Evolutionary conservation across 2,888 invertebrate genomes (phyloP), one percentile per base, ranked within the genome.

Genomic region (Torymus texanus): DNA sequence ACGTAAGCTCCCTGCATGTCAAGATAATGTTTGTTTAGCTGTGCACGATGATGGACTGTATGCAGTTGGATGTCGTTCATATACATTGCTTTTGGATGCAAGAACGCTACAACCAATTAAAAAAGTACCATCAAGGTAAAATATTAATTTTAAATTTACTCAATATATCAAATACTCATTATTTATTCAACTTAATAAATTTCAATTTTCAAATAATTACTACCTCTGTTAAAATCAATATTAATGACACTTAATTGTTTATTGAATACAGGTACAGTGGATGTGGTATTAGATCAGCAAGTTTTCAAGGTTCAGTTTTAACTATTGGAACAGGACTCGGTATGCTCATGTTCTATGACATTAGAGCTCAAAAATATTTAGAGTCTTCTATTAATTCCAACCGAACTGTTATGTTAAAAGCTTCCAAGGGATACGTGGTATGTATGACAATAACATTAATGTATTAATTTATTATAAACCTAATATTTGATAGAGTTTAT

Each of bases 281-380:
- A 29, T 97, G 97, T 91, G 97, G 97, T 53, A 96, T 98, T 83
- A 93, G 98, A 63, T 98, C 98, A 0, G 95, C 97, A 53, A 96
- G 95, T 91, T 98, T 98, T 91, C 94, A 96, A 85, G 96, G 96
- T 0, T 94, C 97, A 85, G 94, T 98, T 85, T 92, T 98, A 82
- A 98, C 98, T 2, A 96, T 98, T 83, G 98, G 98, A 18, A 98
- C 98, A 0, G 98, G 98, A 0, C 92, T 96, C 24, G 98, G 98
- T 18, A 94, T 96, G 91, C 91, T 98, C 1, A 94, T 98, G 93
- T 98, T 98, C 91, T 98, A 97, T 89, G 98, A 98, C 89, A 92
- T 98, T 80, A 93, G 96, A 85, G 97, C 97, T 41, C 95, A 95
- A 67, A 97, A 97, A 90, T 98, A 97, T 90, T 91, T 98, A 72